Percentiles rank a stretch among this genome's conserved stretches.
Conservation (phyloP, 2,888 invertebrate species). For the Gisinianus flammeolus region DNA sequence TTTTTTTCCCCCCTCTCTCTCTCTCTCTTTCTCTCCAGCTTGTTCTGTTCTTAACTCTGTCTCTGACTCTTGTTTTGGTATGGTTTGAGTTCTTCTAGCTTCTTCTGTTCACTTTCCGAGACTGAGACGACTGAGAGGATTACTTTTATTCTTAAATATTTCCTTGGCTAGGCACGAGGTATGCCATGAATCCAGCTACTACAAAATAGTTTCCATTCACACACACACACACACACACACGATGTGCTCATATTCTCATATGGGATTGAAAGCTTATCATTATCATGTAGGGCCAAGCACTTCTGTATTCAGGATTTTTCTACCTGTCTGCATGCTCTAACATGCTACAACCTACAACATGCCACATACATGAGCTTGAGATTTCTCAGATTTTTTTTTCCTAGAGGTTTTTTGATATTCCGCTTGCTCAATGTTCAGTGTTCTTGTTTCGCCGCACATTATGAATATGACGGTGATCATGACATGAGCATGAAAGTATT, state of each 20-base stretch:
- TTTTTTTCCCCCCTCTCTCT: neutral
- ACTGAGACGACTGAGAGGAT: neutral
- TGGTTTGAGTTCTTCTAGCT: neutral
- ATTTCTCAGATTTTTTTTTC: neutral
- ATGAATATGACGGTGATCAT: constrained; percentile 8
- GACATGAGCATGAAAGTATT: constrained; percentile 28
- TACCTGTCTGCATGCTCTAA: constrained; percentile 13
- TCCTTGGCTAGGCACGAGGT: neutral
- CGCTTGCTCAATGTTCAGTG: neutral
- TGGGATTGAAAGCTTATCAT: constrained; percentile 40
- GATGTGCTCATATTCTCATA: constrained; percentile 36
- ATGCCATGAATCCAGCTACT: neutral
- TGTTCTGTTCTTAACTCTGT: neutral
- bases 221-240: no score
- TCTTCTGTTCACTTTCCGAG: neutral
- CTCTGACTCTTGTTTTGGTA: no score
- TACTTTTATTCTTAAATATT: neutral
- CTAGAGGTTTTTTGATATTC: neutral
- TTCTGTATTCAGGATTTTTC: constrained; percentile 19
- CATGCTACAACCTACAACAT: neutral
- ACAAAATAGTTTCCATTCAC: no score
- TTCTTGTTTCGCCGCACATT: neutral
- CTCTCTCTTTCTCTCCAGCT: constrained; percentile 7
- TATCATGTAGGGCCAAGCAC: constrained; percentile 14
- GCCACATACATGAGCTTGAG: neutral